Conservation (phyloP, 2,888 invertebrate species). For the Pammene aurita region DNA sequence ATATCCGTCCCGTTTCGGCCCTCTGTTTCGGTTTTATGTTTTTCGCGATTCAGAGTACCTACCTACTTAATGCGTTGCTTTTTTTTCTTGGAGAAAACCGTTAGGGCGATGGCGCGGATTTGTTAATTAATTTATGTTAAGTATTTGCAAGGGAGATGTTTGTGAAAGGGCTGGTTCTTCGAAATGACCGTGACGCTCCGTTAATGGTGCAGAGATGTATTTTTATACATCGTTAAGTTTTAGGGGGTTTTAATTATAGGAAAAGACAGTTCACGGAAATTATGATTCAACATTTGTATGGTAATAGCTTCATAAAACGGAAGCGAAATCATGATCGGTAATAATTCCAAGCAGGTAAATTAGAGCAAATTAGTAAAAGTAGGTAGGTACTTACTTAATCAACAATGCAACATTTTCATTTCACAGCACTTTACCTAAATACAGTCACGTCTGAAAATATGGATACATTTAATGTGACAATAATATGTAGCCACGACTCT, state of each 20-base stretch:
- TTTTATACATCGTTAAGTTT: constrained; percentile 69
- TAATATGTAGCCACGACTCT: too few species aligned
- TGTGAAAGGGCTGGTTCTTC: constrained; percentile 62
- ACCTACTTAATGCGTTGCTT: constrained; percentile 65
- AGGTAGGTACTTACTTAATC: background rate
- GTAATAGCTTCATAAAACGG: constrained; percentile 8
- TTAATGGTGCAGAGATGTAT: constrained; percentile 60
- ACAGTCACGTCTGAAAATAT: too few species aligned
- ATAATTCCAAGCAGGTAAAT: background rate
- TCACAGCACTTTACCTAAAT: too few species aligned
- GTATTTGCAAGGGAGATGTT: constrained; percentile 62
- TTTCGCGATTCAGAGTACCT: constrained; percentile 68
- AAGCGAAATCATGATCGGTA: background rate
- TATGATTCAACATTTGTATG: background rate
- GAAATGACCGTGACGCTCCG: constrained; percentile 62
- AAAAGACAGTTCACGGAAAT: constrained; percentile 10
- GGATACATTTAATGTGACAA: too few species aligned
- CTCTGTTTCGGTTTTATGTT: constrained; percentile 76
- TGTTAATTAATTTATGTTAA: constrained; percentile 82
- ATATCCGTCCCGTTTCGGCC: constrained; percentile 62
- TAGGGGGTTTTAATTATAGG: constrained; percentile 55
- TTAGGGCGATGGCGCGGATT: constrained; percentile 76
- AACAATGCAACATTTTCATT: background rate
- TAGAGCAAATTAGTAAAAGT: background rate
- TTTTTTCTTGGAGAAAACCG: constrained; percentile 61